Conservation (phyloP, 2,113 vertebrate genomes). For the Nematolebias whitei region DNA sequence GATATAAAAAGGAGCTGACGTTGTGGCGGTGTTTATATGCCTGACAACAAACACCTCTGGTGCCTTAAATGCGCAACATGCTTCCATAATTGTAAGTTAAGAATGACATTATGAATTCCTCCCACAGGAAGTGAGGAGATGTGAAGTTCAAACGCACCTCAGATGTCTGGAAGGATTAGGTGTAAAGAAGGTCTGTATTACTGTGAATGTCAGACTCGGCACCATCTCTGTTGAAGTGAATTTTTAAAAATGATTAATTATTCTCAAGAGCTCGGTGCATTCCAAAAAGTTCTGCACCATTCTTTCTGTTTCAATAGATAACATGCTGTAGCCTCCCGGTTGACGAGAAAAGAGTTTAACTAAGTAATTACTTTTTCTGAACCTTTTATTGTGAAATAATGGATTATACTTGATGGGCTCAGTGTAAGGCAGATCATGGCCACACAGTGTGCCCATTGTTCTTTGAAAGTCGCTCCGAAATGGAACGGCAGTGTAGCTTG, state of each 20-base stretch:
- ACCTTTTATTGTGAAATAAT: constrained; percentile 45
- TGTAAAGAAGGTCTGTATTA: constrained; percentile 13
- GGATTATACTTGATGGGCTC: constrained; percentile 46
- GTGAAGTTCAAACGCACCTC: constrained; percentile 18
- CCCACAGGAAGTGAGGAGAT: constrained; percentile 16
- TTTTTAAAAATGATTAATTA: constrained; percentile 31
- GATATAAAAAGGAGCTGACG: constrained; percentile 57
- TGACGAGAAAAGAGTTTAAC: constrained; percentile 40
- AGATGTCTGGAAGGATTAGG: constrained; percentile 38
- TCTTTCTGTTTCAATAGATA: constrained; percentile 55
- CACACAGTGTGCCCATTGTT: constrained; percentile 43
- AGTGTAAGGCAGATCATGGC: constrained; percentile 42
- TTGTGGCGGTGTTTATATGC: constrained; percentile 45
- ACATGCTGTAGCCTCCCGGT: constrained; percentile 10
- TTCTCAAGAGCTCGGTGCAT: constrained; percentile 35
- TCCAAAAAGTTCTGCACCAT: constrained; percentile 10
- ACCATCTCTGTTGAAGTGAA: constrained; percentile 22
- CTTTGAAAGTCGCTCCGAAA: constrained; percentile 51
- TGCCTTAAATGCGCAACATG: constrained; percentile 7
- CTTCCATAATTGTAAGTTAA: constrained; percentile 49
- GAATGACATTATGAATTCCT: constrained; percentile 53
- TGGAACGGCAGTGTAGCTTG: constrained; percentile 46
- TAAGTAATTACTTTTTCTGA: constrained; percentile 56
- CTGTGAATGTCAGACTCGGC: constrained; percentile 10
- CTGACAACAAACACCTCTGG: constrained; percentile 25